Evolutionary conservation across 1,140 invertebrate genomes (phyloP), one percentile per base, ranked within the genome.

Genomic region (Thaumatotibia leucotreta): DNA sequence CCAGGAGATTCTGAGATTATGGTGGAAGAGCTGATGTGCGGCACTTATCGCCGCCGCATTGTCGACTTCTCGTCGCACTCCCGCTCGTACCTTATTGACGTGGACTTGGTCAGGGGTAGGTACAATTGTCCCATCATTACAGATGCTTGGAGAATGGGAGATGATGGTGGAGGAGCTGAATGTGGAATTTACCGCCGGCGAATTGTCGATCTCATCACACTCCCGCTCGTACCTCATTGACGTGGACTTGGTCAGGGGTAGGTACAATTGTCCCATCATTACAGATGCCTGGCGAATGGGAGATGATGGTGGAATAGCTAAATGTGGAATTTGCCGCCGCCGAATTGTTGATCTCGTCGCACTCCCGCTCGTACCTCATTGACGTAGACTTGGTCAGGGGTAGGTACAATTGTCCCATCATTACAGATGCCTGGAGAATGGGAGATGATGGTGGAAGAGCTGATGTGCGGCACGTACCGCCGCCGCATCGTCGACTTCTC

Each of bases 1-100:
- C 92, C 96, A 97, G 85, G 96, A 96, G 94, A 97, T 94, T 99
- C 97, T 97, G 98, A 99, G 86, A 97, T 96, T 77, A 97, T 96
- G 65, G 95, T 98, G 66, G 98, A 99, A 82, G 96, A 97, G 82
- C 93, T 98, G 73, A 93, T 97, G 77, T 93, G 96, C 91, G 96
- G 96, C 67, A 94, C 97, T 33, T 96, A 94, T 67, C 95, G 97
- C 82, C 94, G 97, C 50, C 96, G 97, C 35, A 96, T 97, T 84
- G 96, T 97, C 83, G 96, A 90, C 71, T 89, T 86, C 63, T 81
- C 95, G 39, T 94, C 96, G 29, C 97, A 97, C 86, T 91, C 97
- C 6, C 97, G 98, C 86, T 96, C 97, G 10, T 97, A 98, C 79
- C 93, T 98, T 9, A 99, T 99, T 72, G 98, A 99, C 93, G 95